A percentile compares a stretch with the other conserved stretches of the same genome.
These are phyloP conservation scores for Chrysaora quinquecirrha DNA, from an alignment of 30 jellyfish, hydroid and myxozoan species.

Conservation along the genomic window DNA sequence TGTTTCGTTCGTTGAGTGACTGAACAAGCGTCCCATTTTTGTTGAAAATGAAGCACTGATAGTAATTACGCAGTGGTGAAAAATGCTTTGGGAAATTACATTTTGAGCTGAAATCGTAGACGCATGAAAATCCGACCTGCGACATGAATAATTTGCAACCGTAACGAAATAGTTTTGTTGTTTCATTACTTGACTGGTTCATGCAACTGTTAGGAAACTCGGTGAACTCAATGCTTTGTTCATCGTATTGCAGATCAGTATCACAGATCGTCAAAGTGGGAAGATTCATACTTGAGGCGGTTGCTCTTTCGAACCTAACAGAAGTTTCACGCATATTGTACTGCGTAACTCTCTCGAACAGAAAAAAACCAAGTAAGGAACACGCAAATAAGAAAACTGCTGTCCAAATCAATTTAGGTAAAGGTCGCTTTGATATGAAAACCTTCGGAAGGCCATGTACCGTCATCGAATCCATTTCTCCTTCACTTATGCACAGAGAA, in stretches of 20 bases:
- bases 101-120: background rate
- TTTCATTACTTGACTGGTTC: background rate
- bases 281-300: background rate
- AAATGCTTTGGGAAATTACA: background rate
- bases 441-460: background rate
- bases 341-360: background rate
- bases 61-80: background rate
- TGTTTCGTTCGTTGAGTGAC: background rate
- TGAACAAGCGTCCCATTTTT: background rate
- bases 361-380: background rate
- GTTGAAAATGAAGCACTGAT: background rate
- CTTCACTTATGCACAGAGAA: too few species aligned
- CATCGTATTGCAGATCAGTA: too few species aligned
- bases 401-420: background rate
- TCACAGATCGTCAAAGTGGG: background rate
- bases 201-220: background rate
- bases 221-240: background rate
- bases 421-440: background rate
- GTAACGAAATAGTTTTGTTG: background rate
- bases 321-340: background rate
- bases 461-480: slow-evolving; percentile 4
- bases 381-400: background rate
- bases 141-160: background rate
- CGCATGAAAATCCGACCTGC: background rate
- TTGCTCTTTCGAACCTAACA: background rate